Percentiles rank a stretch among this genome's conserved stretches.
Evolutionary conservation across 1,140 invertebrate genomes (phyloP).

Genomic region (Zaprionus africanus): DNA sequence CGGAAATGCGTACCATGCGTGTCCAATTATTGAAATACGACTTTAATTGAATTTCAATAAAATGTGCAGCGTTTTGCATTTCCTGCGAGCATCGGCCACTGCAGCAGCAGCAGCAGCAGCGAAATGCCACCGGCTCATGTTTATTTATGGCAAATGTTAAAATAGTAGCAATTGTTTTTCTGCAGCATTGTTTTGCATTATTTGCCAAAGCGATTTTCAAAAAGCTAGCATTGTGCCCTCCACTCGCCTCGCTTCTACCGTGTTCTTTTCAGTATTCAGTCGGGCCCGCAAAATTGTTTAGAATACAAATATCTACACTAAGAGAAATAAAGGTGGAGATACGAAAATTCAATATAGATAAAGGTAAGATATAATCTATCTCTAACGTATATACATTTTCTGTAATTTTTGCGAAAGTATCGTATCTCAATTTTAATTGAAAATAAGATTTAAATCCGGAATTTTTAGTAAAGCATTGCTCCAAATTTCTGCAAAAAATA

Average conservation of each 20-base stretch:
- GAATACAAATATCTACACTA: constrained; percentile 41
- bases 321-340: neutral
- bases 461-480: no score
- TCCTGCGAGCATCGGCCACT: constrained; percentile 1
- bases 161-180: constrained; percentile 68
- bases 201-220: constrained; percentile 66
- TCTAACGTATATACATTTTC: no score
- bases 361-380: no score
- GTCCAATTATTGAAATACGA: constrained; percentile 83
- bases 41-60: constrained; percentile 83
- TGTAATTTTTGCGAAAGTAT: no score
- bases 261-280: neutral
- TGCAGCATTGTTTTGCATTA: constrained; percentile 59
- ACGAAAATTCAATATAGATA: neutral
- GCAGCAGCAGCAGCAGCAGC: neutral
- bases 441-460: no score
- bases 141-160: constrained; percentile 79
- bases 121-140: constrained; percentile 65
- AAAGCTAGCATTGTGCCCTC: neutral
- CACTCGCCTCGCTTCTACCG: neutral
- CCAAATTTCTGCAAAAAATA: no score
- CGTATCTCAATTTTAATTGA: no score
- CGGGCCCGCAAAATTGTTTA: constrained; percentile 52
- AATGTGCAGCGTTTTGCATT: constrained; percentile 74
- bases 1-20: constrained; percentile 80